Percentiles rank a stretch among this genome's conserved stretches.
These are phyloP conservation scores for Platypus cylindrus DNA, from an alignment of 2,888 invertebrate species.

Conservation along the genomic window DNA sequence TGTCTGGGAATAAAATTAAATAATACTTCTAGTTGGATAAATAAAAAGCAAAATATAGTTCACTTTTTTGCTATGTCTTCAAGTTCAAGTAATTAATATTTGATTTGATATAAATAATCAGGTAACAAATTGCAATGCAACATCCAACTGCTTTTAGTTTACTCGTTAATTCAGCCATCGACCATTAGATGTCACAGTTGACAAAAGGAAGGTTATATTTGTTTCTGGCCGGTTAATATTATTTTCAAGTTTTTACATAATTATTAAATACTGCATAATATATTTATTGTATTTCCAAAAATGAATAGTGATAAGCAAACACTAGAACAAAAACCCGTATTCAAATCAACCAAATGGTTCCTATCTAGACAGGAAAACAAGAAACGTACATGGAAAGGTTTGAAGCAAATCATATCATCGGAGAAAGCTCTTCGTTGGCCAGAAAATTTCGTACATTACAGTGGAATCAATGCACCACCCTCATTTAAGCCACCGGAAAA, in stretches of 20 bases:
- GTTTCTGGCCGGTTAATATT: no score
- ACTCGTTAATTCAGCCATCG: not conserved
- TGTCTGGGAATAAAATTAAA: no score
- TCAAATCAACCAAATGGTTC: slow-evolving; percentile 34
- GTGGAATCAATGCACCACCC: slow-evolving; percentile 81
- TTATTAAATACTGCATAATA: not conserved
- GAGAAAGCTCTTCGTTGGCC: slow-evolving; percentile 71
- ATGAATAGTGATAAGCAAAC: slow-evolving; percentile 9
- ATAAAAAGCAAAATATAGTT: no score
- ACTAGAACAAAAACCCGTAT: slow-evolving; percentile 27
- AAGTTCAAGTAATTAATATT: no score
- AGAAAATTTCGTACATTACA: slow-evolving; percentile 65
- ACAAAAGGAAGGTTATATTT: no score
- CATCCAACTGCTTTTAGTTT: not conserved
- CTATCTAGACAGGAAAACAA: slow-evolving; percentile 48
- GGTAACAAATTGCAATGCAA: no score
- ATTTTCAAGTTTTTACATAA: no score
- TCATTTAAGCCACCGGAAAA: slow-evolving; percentile 85
- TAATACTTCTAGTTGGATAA: no score
- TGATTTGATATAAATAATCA: no score
- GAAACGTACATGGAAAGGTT: slow-evolving; percentile 74
- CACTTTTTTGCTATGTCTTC: no score
- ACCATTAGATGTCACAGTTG: no score
- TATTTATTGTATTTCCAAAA: not conserved
- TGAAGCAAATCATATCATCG: slow-evolving; percentile 76